Base-by-base conservation (phyloP, 2,113 vertebrate genomes). In the Platichthys stellatus region DNA sequence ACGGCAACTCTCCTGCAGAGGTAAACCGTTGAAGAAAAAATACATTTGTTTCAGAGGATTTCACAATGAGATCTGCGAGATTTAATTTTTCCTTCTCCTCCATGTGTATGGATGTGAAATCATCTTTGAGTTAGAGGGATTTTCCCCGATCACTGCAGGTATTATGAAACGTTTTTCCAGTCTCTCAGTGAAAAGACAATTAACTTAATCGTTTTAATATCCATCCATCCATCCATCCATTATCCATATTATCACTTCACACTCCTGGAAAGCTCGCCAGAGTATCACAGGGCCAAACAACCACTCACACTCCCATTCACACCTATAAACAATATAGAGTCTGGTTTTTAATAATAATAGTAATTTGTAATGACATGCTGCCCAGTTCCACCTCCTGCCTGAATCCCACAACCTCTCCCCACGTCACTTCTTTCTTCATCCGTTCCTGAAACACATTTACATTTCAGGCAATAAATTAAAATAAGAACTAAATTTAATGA, bases 401-500 rank as follows among this genome's bases (percentile, higher is more conserved):
- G 31, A 68, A 72, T 61, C 6, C 23, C 78, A 78, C 73, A 24
- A 35, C 43, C 72, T 81, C 40, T 10, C 45, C n/a, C 23, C 20
- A 45, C 54, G 5, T 31, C 62, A 23, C 76, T 76, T 75, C 68
- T 76, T 69, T 76, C 63, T 20, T 65, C 21, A 76, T 56, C 51
- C 71, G 31, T 63, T 72, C 56, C 28, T 80, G 49, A 53, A 77
- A 72, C 45, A 60, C 43, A 75, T 66, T 64, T 68, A 45, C 68
- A 65, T 26, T 4, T 43, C 31, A 56, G 20, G 57, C 38, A 53
- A 17, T 63, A 66, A 57, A 69, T 72, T 38, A 10, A 54, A 15
- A 43, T 74, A 76, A 63, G 49, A 18, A 81, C 76, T 60, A 26
- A 56, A 76, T 81, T 68, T 72, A 86, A 76, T 76, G 58, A 87